phyloP scores from a whole-genome alignment of 2,888 invertebrate species.

The Ichneumon xanthorius region DNA sequence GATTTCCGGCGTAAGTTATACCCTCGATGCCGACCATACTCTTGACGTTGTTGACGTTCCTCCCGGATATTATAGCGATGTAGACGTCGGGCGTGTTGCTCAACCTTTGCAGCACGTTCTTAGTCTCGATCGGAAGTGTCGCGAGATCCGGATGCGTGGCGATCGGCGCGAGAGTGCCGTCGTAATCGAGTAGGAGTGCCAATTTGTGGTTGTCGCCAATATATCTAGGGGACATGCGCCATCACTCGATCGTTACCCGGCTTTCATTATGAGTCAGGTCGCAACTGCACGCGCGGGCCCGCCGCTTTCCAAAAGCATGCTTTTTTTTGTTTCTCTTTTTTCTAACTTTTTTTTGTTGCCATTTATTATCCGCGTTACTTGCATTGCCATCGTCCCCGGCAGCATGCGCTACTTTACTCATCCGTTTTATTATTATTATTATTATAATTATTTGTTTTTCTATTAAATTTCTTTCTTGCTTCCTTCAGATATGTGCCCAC shows the following conservation, averaged over 20 bases:
- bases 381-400: slow-evolving; percentile 45
- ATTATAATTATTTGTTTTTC: not conserved
- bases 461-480: slow-evolving; percentile 12
- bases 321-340: not conserved
- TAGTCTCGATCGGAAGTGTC: slow-evolving; percentile 93
- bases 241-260: slow-evolving; percentile 83
- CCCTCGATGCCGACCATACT: slow-evolving; percentile 96
- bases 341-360: slow-evolving; percentile 12
- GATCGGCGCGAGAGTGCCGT: slow-evolving; percentile 95
- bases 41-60: slow-evolving; percentile 95
- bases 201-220: slow-evolving; percentile 94
- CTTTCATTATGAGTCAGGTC: slow-evolving; percentile 82
- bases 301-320: slow-evolving; percentile 70
- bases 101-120: slow-evolving; percentile 92
- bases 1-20: slow-evolving; percentile 96
- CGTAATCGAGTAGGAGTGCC: slow-evolving; percentile 94
- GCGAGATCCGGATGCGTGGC: slow-evolving; percentile 96
- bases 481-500: slow-evolving; percentile 70
- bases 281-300: slow-evolving; percentile 81
- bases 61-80: slow-evolving; percentile 94
- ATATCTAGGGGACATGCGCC: slow-evolving; percentile 87
- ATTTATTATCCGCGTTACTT: slow-evolving; percentile 6
- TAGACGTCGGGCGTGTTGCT: slow-evolving; percentile 95
- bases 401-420: slow-evolving; percentile 41
- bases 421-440: slow-evolving; percentile 19